A percentile compares a stretch with the other conserved stretches of the same genome.
phyloP scores from a whole-genome alignment of 2,888 invertebrate species.

The Scrobipalpa costella region DNA sequence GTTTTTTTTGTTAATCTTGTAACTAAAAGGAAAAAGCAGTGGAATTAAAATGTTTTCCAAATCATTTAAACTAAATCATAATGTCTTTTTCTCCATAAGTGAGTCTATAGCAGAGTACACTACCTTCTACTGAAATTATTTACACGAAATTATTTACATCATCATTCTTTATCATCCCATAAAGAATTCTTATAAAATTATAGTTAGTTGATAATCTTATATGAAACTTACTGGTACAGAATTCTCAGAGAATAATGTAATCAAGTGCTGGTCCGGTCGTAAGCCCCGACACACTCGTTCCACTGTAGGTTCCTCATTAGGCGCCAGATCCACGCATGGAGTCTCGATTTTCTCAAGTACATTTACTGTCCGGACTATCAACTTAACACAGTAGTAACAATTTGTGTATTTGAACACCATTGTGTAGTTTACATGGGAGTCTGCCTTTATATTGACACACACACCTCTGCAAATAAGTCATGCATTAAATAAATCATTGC shows the following conservation, averaged over 20 bases:
- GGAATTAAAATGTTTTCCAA: too few species aligned
- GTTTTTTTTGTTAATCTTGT: too few species aligned
- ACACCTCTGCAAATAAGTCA: conserved; percentile 78
- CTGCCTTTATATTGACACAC: conserved; percentile 87
- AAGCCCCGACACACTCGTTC: conserved; percentile 88
- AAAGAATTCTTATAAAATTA: too few species aligned
- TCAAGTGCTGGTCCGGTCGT: conserved; percentile 88
- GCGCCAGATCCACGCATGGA: conserved; percentile 86
- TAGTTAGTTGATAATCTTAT: background rate
- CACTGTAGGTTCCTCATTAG: conserved; percentile 85
- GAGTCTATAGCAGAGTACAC: too few species aligned
- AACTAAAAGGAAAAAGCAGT: background rate
- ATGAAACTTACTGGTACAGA: conserved; percentile 85
- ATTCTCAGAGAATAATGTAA: conserved; percentile 94
- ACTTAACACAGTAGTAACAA: conserved; percentile 93
- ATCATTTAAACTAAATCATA: too few species aligned
- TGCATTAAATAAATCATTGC: background rate
- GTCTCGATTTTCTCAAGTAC: conserved; percentile 94
- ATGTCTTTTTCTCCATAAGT: too few species aligned
- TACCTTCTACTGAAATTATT: too few species aligned
- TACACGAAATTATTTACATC: too few species aligned
- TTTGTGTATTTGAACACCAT: conserved; percentile 87
- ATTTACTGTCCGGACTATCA: conserved; percentile 92
- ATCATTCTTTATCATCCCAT: too few species aligned
- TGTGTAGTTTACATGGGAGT: conserved; percentile 90